phyloP scores from a whole-genome alignment of 2,797 vertebrate species.

The Calcarius lapponicus region DNA sequence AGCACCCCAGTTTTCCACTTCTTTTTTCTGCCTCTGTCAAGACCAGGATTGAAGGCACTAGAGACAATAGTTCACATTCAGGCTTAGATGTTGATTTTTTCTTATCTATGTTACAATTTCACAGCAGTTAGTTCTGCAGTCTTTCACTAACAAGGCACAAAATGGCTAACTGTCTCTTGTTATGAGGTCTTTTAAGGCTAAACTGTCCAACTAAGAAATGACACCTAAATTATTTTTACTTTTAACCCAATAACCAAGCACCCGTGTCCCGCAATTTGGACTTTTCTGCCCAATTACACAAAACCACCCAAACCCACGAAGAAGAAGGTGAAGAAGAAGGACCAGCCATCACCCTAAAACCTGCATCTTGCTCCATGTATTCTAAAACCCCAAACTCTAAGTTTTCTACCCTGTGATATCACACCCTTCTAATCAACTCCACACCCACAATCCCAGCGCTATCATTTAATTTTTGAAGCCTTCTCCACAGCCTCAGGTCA shows the following conservation, averaged over 20 bases:
- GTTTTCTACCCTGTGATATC: not conserved
- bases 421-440: not conserved
- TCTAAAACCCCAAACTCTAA: not conserved
- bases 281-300: not conserved
- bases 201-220: not conserved
- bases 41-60: not conserved
- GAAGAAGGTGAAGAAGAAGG: not conserved
- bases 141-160: not conserved
- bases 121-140: not conserved
- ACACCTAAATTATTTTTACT: not conserved
- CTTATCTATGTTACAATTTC: not conserved
- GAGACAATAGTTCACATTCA: not conserved
- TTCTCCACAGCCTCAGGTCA: not conserved
- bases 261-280: fast-evolving
- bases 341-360: not conserved
- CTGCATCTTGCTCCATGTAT: not conserved
- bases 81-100: not conserved
- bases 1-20: not conserved
- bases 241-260: not conserved
- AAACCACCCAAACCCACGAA: not conserved
- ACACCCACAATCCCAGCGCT: not conserved
- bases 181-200: not conserved
- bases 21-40: not conserved
- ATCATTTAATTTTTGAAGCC: not conserved
- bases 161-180: not conserved